phyloP scores from a whole-genome alignment of 2,113 vertebrate genomes.

The Dermatemys mawii region DNA sequence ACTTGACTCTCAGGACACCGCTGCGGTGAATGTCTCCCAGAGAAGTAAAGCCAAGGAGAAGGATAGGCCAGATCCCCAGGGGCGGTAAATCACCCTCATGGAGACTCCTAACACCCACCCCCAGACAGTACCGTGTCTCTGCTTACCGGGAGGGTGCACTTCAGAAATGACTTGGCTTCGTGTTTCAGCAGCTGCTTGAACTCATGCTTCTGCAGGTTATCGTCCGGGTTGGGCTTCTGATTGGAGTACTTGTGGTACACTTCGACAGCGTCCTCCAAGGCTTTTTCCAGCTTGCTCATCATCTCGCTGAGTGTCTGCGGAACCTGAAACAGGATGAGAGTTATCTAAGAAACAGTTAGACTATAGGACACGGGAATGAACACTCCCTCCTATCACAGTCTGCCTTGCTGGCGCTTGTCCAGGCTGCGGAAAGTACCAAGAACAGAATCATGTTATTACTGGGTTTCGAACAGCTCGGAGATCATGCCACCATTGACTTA shows the following conservation, averaged over 20 bases:
- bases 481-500: too few relatives aligned
- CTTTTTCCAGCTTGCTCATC: constrained; percentile 17
- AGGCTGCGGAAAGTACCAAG: neutral
- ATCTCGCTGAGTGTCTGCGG: neutral
- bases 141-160: neutral
- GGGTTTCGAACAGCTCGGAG: neutral
- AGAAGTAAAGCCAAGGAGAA: neutral
- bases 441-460: neutral
- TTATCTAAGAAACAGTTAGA: too few relatives aligned
- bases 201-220: neutral
- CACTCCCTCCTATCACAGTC: neutral
- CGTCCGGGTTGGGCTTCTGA: fast-evolving
- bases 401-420: neutral
- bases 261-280: neutral
- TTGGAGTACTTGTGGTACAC: neutral
- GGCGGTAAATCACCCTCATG: neutral
- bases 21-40: too few relatives aligned
- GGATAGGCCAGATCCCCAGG: neutral
- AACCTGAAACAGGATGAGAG: neutral
- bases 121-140: neutral
- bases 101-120: too few relatives aligned
- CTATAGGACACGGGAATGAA: too few relatives aligned
- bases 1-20: too few relatives aligned
- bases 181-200: neutral
- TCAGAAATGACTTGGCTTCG: neutral